Evolutionary conservation across 2,113 vertebrate genomes (phyloP).

Genomic region (Eolophus roseicapilla): DNA sequence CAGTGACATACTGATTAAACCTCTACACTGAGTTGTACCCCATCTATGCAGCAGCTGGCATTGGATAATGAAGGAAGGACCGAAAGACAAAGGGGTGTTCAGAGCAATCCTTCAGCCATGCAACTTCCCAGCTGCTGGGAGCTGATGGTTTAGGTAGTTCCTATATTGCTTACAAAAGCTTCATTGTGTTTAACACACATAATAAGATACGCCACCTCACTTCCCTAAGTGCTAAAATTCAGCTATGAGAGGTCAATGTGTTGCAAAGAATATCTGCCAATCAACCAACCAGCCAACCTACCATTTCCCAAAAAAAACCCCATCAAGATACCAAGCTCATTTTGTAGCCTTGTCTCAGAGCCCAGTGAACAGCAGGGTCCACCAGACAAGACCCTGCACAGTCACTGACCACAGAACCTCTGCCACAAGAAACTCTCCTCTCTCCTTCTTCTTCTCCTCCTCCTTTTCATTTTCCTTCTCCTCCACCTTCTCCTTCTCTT

Average conservation of each 20-base stretch:
- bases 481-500: not conserved
- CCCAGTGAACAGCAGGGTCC: too few species aligned
- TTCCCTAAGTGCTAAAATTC: not conserved
- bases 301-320: rapidly evolving
- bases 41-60: not conserved
- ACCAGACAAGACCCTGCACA: not conserved
- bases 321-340: not conserved
- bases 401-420: rapidly evolving
- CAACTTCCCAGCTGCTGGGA: not conserved
- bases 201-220: not conserved
- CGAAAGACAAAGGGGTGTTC: not conserved
- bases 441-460: not conserved
- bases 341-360: not conserved
- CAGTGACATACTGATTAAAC: too few species aligned
- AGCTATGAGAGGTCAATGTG: not conserved
- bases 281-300: too few species aligned
- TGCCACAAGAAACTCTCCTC: not conserved
- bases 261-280: not conserved
- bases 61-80: not conserved
- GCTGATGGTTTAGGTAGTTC: not conserved
- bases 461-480: not conserved
- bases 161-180: not conserved
- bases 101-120: not conserved
- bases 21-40: not conserved
- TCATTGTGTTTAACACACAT: not conserved